Base-by-base conservation (phyloP, 2,888 invertebrate species). In the Ophonus ardosiacus region DNA sequence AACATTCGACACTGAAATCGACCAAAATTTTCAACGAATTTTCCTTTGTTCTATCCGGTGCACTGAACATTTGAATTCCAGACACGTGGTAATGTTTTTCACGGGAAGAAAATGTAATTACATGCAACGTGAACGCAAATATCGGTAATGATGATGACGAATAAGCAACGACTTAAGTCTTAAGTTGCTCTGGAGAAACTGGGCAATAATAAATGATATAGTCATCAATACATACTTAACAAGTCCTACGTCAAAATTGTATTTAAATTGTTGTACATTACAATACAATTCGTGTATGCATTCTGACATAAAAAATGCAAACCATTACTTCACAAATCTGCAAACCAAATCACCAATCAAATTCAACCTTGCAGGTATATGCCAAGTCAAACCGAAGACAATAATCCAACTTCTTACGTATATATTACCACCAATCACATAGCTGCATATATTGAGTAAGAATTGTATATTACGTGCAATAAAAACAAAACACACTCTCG, bases 11-110 rank as follows among this genome's bases (percentile, higher is more conserved):
- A 13, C 15, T 78, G 43, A 84, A 84, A 84, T 84, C 84, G 84
- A 84, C 56, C 76, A 13, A 65, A 84, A 84, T 84, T 78, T 83
- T 61, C 59, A 57, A 15, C 74, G 43, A 83, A 15, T 43, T 61
- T 63, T 78, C 65, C 84, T 84, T 84, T 84, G 84, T 84, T 84
- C 84, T 61, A 65, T 5, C 7, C 13, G 38, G 10, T 10, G 38
- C 79, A 7, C 5, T 21, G 17, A 13, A 15, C 76, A 76, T 17
- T 76, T 51, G 76, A 21, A 31, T 38, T 15, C 24, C 3, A 18
- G 40, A 40, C 68, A 68, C 68, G 68, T 74, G 71, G 40, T 74
- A 21, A 74, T 43, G 71, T 43, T 74, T 43, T 74, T 74, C 40
- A 40, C 71, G 15, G 68, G 38, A 68, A 18, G 17, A 51, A 18